Conservation (phyloP, 2,113 vertebrate genomes). For the Misgurnus anguillicaudatus region DNA sequence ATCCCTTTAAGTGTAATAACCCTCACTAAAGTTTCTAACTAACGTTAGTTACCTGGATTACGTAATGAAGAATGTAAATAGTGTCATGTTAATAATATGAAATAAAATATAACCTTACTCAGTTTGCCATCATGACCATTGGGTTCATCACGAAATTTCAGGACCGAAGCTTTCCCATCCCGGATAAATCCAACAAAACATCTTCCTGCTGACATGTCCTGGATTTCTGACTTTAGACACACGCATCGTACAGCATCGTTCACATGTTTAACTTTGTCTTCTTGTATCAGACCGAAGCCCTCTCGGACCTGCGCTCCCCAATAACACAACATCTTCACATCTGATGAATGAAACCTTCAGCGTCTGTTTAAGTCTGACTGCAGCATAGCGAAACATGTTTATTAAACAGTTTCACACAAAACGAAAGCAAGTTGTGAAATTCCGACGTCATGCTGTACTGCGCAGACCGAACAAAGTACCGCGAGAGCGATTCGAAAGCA, state of each 20-base stretch:
- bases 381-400: not conserved
- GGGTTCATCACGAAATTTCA: not conserved
- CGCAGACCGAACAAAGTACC: no score
- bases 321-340: conserved; percentile 39
- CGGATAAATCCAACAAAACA: conserved; percentile 28
- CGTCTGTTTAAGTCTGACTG: not conserved
- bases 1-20: no score
- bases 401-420: not conserved
- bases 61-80: no score
- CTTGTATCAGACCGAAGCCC: conserved; percentile 3
- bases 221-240: conserved; percentile 17
- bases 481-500: no score
- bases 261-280: conserved; percentile 12
- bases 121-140: not conserved
- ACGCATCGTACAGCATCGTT: not conserved
- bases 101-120: conserved; percentile 19
- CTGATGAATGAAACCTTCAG: not conserved
- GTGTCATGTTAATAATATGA: no score
- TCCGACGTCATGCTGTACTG: no score
- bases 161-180: conserved; percentile 29
- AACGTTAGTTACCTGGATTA: no score
- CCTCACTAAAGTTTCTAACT: no score
- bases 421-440: not conserved
- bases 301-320: conserved; percentile 41
- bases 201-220: conserved; percentile 34